Base-by-base conservation (phyloP, 2,797 vertebrate genomes). In the Sebastes hopkinsi region DNA sequence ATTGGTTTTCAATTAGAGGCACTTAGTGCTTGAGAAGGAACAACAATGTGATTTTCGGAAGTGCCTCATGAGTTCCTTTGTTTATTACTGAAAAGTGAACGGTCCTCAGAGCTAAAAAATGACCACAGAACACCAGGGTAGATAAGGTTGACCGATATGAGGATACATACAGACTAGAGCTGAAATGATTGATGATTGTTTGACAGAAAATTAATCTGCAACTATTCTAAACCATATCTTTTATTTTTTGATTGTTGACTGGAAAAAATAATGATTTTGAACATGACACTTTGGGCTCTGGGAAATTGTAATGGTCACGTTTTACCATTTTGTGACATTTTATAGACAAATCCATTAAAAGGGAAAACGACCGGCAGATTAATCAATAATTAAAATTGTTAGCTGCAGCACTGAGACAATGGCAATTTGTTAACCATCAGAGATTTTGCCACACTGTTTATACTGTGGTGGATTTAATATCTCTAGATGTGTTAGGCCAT, bases 1-100 rank as follows among this genome's bases (percentile, higher is more conserved):
- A 66, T 23, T 76, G 70, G 27, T 72, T 80, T 87, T 86, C 27
- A 80, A 64, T 86, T 74, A 80, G 20, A 60, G 20, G 23, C 46
- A 36, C 32, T 82, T 34, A 29, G 59, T 29, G 32, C 58, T 61
- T 65, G n/a, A 69, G 55, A 61, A 46, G 7, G 27, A 75, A 72
- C 38, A 50, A 46, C 61, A 70, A 54, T n/a, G 27, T 64, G 61
- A 60, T 79, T 76, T 82, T 30, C 34, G 2, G 6, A 66, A 78
- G 61, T 61, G 27, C 42, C 29, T 79, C n/a, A 8, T 6, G 25
- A 29, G 22, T 34, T 36, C 4, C n/a, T 71, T 62, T 71, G 34
- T 79, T 42, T 74, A n/a, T 52, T 50, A 55, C 22, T 42, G 34
- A 56, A 38, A 81, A 36, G 65, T 56, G 6, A 68, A 54, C 42